Percentiles rank a stretch among this genome's conserved stretches.
These are phyloP conservation scores for Eulemur coronatus DNA, from an alignment of 2,797 vertebrate species.

Conservation along the genomic window DNA sequence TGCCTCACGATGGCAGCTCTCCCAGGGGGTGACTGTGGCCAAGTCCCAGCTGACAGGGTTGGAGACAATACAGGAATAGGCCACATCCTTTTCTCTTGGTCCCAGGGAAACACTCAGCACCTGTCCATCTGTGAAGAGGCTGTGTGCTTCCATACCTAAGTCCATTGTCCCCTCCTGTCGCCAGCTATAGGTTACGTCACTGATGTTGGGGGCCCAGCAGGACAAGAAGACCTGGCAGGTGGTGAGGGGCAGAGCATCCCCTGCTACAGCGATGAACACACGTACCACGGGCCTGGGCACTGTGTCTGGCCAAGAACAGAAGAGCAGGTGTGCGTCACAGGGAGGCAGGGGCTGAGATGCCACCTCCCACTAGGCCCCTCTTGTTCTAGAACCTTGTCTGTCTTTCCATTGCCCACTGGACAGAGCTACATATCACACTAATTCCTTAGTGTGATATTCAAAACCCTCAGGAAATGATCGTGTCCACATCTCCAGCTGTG, in stretches of 20 bases:
- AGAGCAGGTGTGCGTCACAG: not conserved
- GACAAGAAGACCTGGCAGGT: conserved; percentile 75
- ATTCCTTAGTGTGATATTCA: not conserved
- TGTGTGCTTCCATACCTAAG: not conserved
- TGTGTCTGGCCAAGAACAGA: conserved; percentile 53
- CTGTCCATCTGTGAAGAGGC: conserved; percentile 40
- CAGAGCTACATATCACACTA: not conserved
- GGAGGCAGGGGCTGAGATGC: not conserved
- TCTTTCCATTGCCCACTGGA: not conserved
- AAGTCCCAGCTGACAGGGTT: conserved; percentile 74
- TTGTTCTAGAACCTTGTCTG: not conserved
- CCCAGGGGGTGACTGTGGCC: conserved; percentile 65
- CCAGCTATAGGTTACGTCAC: conserved; percentile 79
- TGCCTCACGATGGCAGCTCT: conserved; percentile 63
- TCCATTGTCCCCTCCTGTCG: not conserved
- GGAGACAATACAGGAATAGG: conserved; percentile 76
- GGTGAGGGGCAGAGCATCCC: not conserved
- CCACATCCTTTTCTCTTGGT: not conserved
- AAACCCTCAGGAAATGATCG: not conserved
- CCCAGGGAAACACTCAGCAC: conserved; percentile 61
- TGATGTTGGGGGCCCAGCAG: conserved; percentile 68
- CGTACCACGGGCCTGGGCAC: conserved; percentile 71
- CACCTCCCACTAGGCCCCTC: not conserved
- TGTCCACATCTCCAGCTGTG: not conserved
- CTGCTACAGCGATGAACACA: conserved; percentile 65